Base-by-base conservation (phyloP, 2,888 invertebrate genomes). In the Standfussiana lucernea region DNA sequence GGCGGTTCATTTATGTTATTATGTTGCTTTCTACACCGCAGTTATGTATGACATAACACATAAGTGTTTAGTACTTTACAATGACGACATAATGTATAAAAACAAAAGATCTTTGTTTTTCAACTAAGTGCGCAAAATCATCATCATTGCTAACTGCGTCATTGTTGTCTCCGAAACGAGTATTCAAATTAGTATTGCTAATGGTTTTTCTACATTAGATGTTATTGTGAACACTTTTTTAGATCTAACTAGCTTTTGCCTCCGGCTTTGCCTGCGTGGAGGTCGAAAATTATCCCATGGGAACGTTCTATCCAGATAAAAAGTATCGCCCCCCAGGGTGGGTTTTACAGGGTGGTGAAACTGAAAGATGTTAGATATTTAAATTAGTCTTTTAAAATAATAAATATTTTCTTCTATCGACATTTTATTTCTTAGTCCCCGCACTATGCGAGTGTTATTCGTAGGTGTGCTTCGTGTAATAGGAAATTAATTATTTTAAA, bases 121-220 rank as follows among this genome's bases (percentile, higher is more conserved):
- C 5, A 47, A 61, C 21, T 50, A 0, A 15, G 8, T 62, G 35
- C 40, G 42, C 71, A n/a, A 24, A 81, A 68, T 83, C 47, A 70
- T 72, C 37, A 32, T 74, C 35, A 59, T 79, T 68, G 21, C 21
- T 18, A n/a, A 50, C 13, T 59, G 32, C 32, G 82, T 56, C 24
- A 35, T 18, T 40, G 18, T 28, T 47, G 69, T 53, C 68, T 45
- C 24, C 56, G 3, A 81, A 65, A 71, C 45, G 1, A 61, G 50
- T 77, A 67, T 83, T 70, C 28, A 83, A 83, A 77, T 83, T 35
- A 47, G 28, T 66, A 15, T 67, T 61, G 45, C 40, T 70, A 53
- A 62, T 56, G 65, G 50, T 5, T 65, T 61, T 70, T 42, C 10
- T 21, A 37, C 69, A 37, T 56, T n/a, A 32, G 42, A 59, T 37